Conservation (phyloP, 2,113 vertebrate genomes). For the Leucosticte australis region DNA sequence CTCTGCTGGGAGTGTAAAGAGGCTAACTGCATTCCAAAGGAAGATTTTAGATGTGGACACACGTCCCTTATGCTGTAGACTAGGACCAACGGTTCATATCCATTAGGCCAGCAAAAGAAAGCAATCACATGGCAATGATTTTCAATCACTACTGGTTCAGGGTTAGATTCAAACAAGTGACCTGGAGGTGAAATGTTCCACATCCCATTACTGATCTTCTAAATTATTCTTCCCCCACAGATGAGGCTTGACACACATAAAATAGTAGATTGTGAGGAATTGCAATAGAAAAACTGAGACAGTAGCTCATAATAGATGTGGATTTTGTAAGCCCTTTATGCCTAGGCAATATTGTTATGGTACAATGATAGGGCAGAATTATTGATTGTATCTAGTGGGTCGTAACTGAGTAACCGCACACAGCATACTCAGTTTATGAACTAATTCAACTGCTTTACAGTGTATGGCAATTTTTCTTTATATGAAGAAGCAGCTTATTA, state of each 20-base stretch:
- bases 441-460: constrained; percentile 20
- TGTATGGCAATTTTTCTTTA: background rate
- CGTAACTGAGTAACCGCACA: background rate
- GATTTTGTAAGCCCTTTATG: constrained; percentile 27
- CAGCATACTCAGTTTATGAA: constrained; percentile 5
- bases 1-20: background rate
- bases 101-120: constrained; percentile 54
- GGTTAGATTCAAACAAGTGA: constrained; percentile 64
- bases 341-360: background rate
- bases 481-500: background rate
- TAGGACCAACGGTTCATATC: constrained; percentile 40
- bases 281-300: background rate
- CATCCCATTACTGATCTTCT: constrained; percentile 61
- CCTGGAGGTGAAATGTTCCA: constrained; percentile 64
- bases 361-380: constrained; percentile 12
- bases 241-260: constrained; percentile 36
- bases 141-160: constrained; percentile 61
- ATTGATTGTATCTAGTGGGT: constrained; percentile 32
- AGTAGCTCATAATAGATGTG: constrained; percentile 6
- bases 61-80: background rate
- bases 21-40: background rate
- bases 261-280: background rate
- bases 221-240: constrained; percentile 62
- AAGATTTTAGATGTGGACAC: constrained; percentile 22
- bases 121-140: constrained; percentile 66